phyloP scores from a whole-genome alignment of 2,888 invertebrate genomes.

The Hemicrepidius hirtus region DNA sequence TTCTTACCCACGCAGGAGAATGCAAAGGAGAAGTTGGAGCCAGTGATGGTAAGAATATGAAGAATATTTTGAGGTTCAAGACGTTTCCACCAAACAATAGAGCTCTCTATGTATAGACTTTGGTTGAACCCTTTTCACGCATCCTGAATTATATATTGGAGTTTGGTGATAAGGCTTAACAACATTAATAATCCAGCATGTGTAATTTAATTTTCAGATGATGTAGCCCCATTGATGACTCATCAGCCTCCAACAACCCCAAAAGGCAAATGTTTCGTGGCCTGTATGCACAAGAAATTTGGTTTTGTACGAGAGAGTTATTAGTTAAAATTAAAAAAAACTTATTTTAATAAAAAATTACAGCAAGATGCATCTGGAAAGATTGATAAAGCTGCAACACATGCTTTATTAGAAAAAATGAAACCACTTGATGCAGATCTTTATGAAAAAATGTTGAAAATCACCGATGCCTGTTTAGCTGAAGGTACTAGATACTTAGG shows the following conservation, averaged over 20 bases:
- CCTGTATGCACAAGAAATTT: constrained; percentile 23
- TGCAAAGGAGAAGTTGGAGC: constrained; percentile 11
- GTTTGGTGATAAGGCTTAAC: too few species aligned
- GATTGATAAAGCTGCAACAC: constrained; percentile 1
- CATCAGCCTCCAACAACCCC: background rate
- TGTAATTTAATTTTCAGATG: constrained; percentile 5
- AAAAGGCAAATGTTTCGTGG: constrained; percentile 15
- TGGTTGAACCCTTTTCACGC: too few species aligned
- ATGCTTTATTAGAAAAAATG: background rate
- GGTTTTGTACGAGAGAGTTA: constrained; percentile 1
- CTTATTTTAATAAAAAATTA: background rate
- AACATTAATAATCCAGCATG: too few species aligned
- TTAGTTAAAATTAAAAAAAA: background rate
- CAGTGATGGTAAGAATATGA: constrained; percentile 4
- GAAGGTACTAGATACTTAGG: background rate
- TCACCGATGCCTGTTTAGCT: background rate
- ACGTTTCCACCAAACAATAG: too few species aligned
- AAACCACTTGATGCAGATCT: constrained; percentile 8
- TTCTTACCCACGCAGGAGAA: background rate
- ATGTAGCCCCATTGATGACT: background rate
- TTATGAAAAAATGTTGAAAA: constrained; percentile 10
- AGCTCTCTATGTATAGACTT: too few species aligned
- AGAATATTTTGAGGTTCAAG: too few species aligned
- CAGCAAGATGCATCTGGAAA: constrained; percentile 14
- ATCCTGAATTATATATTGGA: too few species aligned